Conservation (phyloP, 2,888 invertebrate species). For the Phymatocera aterrima region DNA sequence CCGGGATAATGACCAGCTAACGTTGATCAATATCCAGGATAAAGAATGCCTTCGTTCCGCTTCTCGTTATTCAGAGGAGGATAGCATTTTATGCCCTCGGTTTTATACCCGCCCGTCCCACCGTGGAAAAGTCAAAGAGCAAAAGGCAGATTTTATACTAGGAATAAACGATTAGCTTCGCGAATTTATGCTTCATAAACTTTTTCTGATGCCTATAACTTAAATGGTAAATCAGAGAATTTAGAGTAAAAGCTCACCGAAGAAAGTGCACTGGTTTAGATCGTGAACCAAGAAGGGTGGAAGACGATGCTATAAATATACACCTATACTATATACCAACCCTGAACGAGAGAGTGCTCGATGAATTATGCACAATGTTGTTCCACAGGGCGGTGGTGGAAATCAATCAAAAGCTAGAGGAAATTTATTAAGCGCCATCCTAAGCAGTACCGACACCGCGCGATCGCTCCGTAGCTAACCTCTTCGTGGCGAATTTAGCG, state of each 20-base stretch:
- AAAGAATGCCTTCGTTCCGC: conserved; percentile 14
- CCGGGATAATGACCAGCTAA: conserved; percentile 43
- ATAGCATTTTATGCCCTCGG: background rate
- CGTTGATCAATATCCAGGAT: conserved; percentile 46
- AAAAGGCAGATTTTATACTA: background rate
- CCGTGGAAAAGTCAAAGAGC: background rate
- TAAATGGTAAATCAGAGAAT: background rate
- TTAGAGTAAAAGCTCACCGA: background rate
- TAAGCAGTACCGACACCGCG: conserved; percentile 15
- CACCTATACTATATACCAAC: background rate
- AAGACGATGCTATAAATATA: background rate
- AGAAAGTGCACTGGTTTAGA: background rate
- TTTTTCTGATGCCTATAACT: background rate
- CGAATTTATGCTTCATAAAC: background rate
- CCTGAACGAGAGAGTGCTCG: conserved; percentile 11
- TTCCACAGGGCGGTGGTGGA: conserved; percentile 28
- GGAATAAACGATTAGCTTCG: conserved; percentile 1
- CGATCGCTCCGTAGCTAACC: background rate
- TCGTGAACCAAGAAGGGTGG: background rate
- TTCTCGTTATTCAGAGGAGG: conserved; percentile 16
- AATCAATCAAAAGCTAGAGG: conserved; percentile 39
- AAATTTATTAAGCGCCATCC: conserved; percentile 41
- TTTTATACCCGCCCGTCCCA: background rate
- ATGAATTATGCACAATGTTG: conserved; percentile 39
- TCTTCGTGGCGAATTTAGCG: background rate